These are phyloP conservation scores for Phenganax subtilis DNA, from an alignment of 92 coral and sea anemone genomes.

Conservation along the genomic window DNA sequence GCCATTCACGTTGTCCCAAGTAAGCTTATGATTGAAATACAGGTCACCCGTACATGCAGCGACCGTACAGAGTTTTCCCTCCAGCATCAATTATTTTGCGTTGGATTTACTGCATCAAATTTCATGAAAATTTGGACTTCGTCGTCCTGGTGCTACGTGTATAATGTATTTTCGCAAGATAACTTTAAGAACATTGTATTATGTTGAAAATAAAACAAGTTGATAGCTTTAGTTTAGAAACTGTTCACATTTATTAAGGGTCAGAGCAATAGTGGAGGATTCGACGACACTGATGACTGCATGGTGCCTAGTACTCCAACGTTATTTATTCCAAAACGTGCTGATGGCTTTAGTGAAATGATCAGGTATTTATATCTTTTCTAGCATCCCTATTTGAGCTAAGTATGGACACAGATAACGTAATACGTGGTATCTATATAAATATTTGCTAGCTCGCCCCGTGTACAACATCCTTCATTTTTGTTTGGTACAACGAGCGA, in stretches of 20 bases:
- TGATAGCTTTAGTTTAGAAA: no score
- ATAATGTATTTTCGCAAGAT: no score
- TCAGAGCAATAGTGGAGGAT: slow-evolving; percentile 66
- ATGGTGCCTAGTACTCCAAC: slow-evolving; percentile 97
- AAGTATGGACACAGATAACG: neutral
- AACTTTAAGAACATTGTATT: no score
- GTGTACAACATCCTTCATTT: slow-evolving; percentile 75
- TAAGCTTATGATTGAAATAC: slow-evolving; percentile 22
- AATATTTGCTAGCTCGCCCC: slow-evolving; percentile 68
- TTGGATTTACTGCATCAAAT: no score
- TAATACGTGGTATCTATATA: neutral
- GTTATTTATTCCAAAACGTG: slow-evolving; percentile 86
- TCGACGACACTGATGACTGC: slow-evolving; percentile 94
- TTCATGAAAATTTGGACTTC: no score
- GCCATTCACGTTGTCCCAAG: slow-evolving; percentile 92
- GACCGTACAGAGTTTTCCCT: neutral
- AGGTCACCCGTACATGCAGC: neutral
- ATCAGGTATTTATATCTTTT: slow-evolving; percentile 57
- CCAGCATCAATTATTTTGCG: no score
- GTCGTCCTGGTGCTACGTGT: no score
- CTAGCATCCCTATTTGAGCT: neutral
- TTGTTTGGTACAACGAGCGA: slow-evolving; percentile 90
- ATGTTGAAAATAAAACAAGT: no score
- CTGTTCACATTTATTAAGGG: slow-evolving; percentile 40
- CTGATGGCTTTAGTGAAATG: slow-evolving; percentile 96